Base-by-base conservation (phyloP, 2,113 vertebrate species). In the Chlorodrepanis virens region DNA sequence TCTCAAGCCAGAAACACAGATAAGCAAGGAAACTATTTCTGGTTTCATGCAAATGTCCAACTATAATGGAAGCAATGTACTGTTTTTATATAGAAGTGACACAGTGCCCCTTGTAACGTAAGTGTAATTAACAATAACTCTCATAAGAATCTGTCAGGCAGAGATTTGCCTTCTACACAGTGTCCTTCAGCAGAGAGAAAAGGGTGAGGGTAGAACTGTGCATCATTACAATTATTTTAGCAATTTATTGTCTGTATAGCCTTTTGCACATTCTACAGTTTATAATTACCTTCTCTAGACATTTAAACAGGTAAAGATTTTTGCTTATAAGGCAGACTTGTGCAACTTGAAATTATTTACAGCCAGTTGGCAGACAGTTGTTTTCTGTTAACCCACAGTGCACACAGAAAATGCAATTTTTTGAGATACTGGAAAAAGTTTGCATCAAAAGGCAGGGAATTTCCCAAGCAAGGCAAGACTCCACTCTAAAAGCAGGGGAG, bases 1-100 rank as follows among this genome's bases (percentile, higher is more conserved):
- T 67, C 79, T 88, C 52, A 69, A 97, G 90, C 84, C 88, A 97
- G 83, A 52, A 83, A 64, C 89, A 96, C 67, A 94, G 89, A 97
- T 93, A 93, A 97, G 64, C 31, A 76, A 95, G 87, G 28, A 90
- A 87, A 82, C 68, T 67, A 45, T 92, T 96, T 87, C 88, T 78
- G 75, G 67, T 96, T 94, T 44, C 80, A 84, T 74, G 54, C 65
- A 91, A 83, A 92, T 59, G 53, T 54, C 33, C 61, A 75, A 37
- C 65, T 54, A 27, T 70, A 89, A 76, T 76, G 75, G 78, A 93
- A 92, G 57, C 27, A 47, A 61, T 59, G 67, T 40, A 84, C 22
- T 85, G 76, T 25, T 91, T 88, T 71, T 69, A 68, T n/a, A 77
- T 2, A 77, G 35, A 88, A 44, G 37, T 80, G 87, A 53, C 44